Conservation (phyloP, 2,888 invertebrate genomes). For the Lithophane socia region DNA sequence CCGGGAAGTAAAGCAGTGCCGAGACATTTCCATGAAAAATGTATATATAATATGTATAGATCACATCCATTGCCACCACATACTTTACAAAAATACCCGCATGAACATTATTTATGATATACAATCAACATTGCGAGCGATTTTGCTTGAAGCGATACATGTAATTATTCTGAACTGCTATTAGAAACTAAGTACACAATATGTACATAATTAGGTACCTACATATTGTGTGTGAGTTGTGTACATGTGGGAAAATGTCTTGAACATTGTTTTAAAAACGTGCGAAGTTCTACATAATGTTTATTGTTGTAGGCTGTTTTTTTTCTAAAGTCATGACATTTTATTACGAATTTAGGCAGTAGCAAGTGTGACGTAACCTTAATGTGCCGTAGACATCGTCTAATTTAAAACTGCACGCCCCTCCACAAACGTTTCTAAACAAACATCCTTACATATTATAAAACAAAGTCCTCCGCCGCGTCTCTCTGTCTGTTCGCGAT, state of each 20-base stretch:
- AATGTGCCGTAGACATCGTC: background rate
- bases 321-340: background rate
- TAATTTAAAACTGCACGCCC: background rate
- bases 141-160: constrained; percentile 32
- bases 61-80: constrained; percentile 2
- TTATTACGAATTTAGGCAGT: background rate
- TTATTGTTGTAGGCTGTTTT: background rate
- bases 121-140: constrained; percentile 52
- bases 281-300: constrained; percentile 11
- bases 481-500: too few species aligned
- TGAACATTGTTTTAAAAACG: constrained; percentile 29
- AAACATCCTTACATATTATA: background rate
- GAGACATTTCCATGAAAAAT: background rate
- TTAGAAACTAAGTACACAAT: constrained; percentile 11
- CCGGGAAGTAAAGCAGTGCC: background rate
- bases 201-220: background rate
- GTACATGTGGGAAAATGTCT: constrained; percentile 17
- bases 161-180: constrained; percentile 31
- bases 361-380: constrained; percentile 1
- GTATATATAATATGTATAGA: background rate
- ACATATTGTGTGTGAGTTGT: too few species aligned
- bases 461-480: too few species aligned
- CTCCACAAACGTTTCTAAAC: background rate
- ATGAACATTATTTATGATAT: constrained; percentile 43
- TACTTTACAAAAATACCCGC: constrained; percentile 44